A percentile compares a stretch with the other conserved stretches of the same genome.
Evolutionary conservation across 35 echinoderm and acorn worm species (phyloP).

Genomic region (Strongylocentrotus purpuratus): DNA sequence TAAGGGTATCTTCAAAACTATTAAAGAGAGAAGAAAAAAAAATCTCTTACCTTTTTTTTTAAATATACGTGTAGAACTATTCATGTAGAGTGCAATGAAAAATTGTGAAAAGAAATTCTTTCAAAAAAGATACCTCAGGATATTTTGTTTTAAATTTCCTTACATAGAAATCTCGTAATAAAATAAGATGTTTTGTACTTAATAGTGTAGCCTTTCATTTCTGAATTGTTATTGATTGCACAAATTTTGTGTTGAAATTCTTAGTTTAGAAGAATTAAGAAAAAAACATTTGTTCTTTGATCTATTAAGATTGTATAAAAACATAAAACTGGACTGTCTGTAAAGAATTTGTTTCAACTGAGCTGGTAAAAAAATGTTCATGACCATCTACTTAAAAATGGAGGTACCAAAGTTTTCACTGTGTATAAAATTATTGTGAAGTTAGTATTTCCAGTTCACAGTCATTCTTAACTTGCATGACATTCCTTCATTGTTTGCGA

Average conservation of each 20-base stretch:
- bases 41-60: neutral
- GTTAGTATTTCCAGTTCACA: neutral
- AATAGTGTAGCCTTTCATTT: no score
- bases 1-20: no score
- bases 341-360: no score
- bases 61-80: neutral
- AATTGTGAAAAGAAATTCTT: neutral
- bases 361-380: neutral
- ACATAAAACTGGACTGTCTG: no score
- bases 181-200: no score
- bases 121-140: neutral
- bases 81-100: neutral
- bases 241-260: no score
- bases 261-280: no score
- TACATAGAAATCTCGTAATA: no score
- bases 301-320: no score
- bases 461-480: neutral
- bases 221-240: no score
- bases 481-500: neutral
- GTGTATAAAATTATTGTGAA: neutral
- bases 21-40: neutral
- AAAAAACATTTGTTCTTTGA: no score
- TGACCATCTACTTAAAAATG: neutral
- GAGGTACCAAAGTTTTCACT: neutral
- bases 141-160: neutral